phyloP scores from a whole-genome alignment of 2,888 invertebrate genomes.

The Erannis defoliaria region DNA sequence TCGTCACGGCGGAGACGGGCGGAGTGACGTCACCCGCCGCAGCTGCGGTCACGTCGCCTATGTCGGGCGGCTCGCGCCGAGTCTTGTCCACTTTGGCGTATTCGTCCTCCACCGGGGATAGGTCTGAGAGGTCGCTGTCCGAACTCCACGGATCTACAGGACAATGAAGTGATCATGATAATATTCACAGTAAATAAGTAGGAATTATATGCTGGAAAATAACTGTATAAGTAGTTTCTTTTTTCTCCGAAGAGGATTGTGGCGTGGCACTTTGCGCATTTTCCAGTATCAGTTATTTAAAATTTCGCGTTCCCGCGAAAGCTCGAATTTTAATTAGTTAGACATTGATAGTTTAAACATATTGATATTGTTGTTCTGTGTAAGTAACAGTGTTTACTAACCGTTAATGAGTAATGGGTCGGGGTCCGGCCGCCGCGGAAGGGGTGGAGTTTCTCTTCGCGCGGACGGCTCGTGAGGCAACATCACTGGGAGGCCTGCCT shows the following conservation, averaged over 20 bases:
- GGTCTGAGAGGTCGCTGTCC: conserved; percentile 94
- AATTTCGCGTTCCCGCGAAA: no score
- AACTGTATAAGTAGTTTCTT: no score
- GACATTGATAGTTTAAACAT: no score
- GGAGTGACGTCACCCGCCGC: conserved; percentile 50
- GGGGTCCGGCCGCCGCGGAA: conserved; percentile 90
- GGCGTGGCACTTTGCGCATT: no score
- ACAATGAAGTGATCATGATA: not conserved
- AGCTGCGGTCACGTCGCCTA: conserved; percentile 77
- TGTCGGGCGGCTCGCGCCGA: conserved; percentile 76
- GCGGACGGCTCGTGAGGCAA: conserved; percentile 93
- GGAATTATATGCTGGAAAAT: no score
- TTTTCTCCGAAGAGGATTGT: no score
- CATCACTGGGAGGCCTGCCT: conserved; percentile 94
- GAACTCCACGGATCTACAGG: conserved; percentile 91
- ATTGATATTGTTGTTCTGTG: no score
- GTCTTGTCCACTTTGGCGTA: conserved; percentile 82
- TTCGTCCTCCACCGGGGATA: conserved; percentile 92
- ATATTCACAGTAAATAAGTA: no score
- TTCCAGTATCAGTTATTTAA: no score
- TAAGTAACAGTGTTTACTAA: conserved; percentile 45
- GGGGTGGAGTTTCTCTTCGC: conserved; percentile 91
- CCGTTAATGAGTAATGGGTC: conserved; percentile 89
- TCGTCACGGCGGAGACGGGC: conserved; percentile 28
- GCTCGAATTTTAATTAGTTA: no score